These are phyloP conservation scores for Calliopum simillimum DNA, from an alignment of 2,888 invertebrate genomes.

Conservation along the genomic window DNA sequence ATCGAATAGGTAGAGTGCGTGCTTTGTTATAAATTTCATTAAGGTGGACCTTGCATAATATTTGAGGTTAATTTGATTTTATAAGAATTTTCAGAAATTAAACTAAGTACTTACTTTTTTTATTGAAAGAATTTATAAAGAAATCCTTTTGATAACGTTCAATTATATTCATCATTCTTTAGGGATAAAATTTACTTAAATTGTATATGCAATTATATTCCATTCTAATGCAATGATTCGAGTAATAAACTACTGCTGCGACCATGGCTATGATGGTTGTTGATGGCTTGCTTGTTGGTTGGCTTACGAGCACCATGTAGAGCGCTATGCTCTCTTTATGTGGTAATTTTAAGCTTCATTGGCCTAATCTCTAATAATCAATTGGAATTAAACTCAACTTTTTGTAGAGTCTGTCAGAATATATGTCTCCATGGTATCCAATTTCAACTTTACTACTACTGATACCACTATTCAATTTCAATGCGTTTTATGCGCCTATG, in stretches of 20 bases:
- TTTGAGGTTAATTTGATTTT: too few species aligned
- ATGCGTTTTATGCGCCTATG: neutral
- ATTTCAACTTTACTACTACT: neutral
- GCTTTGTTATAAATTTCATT: too few species aligned
- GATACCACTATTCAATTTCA: slow-evolving; percentile 14
- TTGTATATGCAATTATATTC: neutral
- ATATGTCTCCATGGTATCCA: slow-evolving; percentile 22
- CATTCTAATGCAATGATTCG: slow-evolving; percentile 1
- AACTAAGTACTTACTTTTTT: too few species aligned
- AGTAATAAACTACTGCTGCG: slow-evolving; percentile 1
- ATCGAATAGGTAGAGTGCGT: too few species aligned
- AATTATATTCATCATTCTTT: neutral
- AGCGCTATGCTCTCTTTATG: slow-evolving; percentile 33
- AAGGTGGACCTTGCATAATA: too few species aligned
- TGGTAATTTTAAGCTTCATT: slow-evolving; percentile 43
- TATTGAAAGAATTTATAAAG: too few species aligned
- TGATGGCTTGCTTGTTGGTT: neutral
- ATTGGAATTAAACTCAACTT: slow-evolving; percentile 24
- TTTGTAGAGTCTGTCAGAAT: too few species aligned
- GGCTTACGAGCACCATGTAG: neutral
- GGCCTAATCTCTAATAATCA: slow-evolving; percentile 42
- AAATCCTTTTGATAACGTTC: too few species aligned
- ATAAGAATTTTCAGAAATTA: too few species aligned
- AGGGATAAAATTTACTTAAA: neutral
- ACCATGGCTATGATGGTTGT: neutral